These are phyloP conservation scores for Exephanes ischioxanthus DNA, from an alignment of 2,888 invertebrate species.

Conservation along the genomic window DNA sequence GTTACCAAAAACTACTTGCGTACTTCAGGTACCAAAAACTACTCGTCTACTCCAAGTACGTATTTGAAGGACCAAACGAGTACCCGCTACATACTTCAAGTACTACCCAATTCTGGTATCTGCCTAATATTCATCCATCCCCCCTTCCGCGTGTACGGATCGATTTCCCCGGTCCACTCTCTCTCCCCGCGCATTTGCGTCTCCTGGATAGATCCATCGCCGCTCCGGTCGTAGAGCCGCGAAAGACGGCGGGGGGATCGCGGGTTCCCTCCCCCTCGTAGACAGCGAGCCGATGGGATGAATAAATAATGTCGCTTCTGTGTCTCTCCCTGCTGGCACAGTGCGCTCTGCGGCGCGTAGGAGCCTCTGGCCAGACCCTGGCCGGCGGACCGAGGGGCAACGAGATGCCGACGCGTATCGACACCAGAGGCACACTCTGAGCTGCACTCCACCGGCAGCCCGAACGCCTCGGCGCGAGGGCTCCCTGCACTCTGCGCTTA, in stretches of 20 bases:
- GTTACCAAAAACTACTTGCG: too few species aligned
- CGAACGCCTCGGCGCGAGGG: conserved; percentile 52
- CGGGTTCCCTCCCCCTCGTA: neutral
- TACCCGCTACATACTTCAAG: too few species aligned
- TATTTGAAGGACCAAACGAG: too few species aligned
- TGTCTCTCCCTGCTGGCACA: conserved; percentile 60
- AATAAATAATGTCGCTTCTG: conserved; percentile 62
- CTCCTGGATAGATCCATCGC: conserved; percentile 32
- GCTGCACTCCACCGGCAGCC: conserved; percentile 77
- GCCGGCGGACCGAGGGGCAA: neutral
- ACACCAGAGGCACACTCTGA: conserved; percentile 82
- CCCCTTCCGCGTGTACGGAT: conserved; percentile 10
- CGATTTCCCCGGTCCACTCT: conserved; percentile 51
- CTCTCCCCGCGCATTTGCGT: conserved; percentile 14
- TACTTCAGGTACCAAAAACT: too few species aligned
- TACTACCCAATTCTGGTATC: too few species aligned
- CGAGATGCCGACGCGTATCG: conserved; percentile 78
- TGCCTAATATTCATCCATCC: too few species aligned
- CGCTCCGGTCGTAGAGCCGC: conserved; percentile 10
- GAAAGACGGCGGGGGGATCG: neutral
- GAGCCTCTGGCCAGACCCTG: neutral
- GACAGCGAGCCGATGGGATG: conserved; percentile 49
- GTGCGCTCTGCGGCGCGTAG: conserved; percentile 23
- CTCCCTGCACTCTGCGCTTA: neutral
- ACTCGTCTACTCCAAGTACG: too few species aligned